Percentiles rank a stretch among this genome's conserved stretches.
Conservation (phyloP, 2,888 invertebrate genomes). For the Napeogenes inachia region DNA sequence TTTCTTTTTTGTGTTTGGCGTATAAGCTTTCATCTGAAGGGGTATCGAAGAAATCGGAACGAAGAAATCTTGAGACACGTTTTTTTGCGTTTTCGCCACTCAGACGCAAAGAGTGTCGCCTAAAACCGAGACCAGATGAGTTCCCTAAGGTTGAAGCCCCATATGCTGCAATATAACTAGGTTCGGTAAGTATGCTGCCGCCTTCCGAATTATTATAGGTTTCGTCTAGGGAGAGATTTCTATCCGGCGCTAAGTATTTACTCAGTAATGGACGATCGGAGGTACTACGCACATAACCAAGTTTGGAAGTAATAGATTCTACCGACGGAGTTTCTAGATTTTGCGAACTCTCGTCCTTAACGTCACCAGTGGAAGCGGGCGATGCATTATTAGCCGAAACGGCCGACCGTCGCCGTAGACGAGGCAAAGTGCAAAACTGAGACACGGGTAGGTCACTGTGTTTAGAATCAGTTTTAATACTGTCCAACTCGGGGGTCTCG, state of each 20-base stretch:
- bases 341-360: slow-evolving; percentile 26
- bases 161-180: slow-evolving; percentile 64
- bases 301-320: slow-evolving; percentile 35
- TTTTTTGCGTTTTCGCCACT: slow-evolving; percentile 70
- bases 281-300: slow-evolving; percentile 46
- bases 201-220: slow-evolving; percentile 50
- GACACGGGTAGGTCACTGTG: slow-evolving; percentile 34
- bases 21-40: slow-evolving; percentile 82
- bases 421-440: slow-evolving; percentile 56
- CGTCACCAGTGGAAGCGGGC: slow-evolving; percentile 27
- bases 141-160: slow-evolving; percentile 38
- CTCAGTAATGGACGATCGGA: slow-evolving; percentile 76
- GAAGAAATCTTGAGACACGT: slow-evolving; percentile 84
- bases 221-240: slow-evolving; percentile 55
- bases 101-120: slow-evolving; percentile 54
- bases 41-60: slow-evolving; percentile 87
- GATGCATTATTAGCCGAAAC: slow-evolving; percentile 35
- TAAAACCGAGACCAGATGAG: slow-evolving; percentile 35
- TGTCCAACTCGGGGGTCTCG: slow-evolving; percentile 1
- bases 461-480: slow-evolving; percentile 11
- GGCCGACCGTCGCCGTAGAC: slow-evolving; percentile 47
- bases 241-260: slow-evolving; percentile 74
- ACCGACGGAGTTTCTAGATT: slow-evolving; percentile 26
- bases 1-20: slow-evolving; percentile 78
- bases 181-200: slow-evolving; percentile 54